These are phyloP conservation scores for Pungitius pungitius DNA, from an alignment of 2,113 vertebrate genomes.

Conservation along the genomic window DNA sequence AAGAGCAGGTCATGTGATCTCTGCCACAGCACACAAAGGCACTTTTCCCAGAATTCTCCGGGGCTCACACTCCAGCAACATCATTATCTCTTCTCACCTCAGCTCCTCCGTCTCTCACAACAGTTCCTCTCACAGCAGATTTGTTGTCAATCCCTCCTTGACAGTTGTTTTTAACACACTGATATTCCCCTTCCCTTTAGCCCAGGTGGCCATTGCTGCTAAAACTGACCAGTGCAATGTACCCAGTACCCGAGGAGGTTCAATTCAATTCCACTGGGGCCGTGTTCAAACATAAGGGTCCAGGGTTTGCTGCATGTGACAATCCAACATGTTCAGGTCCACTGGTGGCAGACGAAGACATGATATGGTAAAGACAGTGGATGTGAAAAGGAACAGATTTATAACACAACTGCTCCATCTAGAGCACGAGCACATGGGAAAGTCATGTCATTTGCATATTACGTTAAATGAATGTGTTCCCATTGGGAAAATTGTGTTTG, in stretches of 20 bases:
- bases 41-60: constrained; percentile 63
- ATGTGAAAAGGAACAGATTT: not conserved
- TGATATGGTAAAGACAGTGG: too few species aligned
- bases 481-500: too few species aligned
- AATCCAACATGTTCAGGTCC: not conserved
- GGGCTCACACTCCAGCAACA: constrained; percentile 58
- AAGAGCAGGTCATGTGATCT: constrained; percentile 36
- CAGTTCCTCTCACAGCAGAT: constrained; percentile 40
- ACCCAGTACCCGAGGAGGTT: not conserved
- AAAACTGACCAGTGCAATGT: too few species aligned
- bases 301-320: not conserved
- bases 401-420: not conserved
- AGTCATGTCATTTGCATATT: too few species aligned
- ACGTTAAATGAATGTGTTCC: too few species aligned
- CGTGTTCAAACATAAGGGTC: not conserved
- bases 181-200: constrained; percentile 11
- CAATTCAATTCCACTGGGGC: not conserved
- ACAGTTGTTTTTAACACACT: constrained; percentile 20
- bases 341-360: too few species aligned
- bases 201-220: too few species aligned
- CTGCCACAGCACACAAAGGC: constrained; percentile 38
- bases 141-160: constrained; percentile 35
- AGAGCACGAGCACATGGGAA: too few species aligned
- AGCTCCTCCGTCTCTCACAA: constrained; percentile 42
- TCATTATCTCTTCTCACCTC: constrained; percentile 61